These are phyloP conservation scores for Aphelenchoides bicaudatus DNA, from an alignment of 2,888 invertebrate species.

Conservation along the genomic window DNA sequence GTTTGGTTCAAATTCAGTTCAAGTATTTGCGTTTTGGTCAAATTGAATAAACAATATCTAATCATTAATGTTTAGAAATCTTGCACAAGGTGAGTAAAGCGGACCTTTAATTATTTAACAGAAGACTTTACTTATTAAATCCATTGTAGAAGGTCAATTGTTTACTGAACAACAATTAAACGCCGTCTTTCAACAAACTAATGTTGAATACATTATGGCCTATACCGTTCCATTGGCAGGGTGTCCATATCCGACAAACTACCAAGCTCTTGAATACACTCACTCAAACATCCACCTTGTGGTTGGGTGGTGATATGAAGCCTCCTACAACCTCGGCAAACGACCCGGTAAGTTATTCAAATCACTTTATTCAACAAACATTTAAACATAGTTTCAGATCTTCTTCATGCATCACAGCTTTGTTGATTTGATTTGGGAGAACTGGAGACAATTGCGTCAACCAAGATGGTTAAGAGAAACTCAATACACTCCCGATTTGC, in stretches of 20 bases:
- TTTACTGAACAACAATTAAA: constrained; percentile 47
- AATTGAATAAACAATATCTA: too few relatives aligned
- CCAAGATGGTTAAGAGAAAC: constrained; percentile 52
- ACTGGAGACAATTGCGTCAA: constrained; percentile 56
- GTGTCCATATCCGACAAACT: constrained; percentile 58
- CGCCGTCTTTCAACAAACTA: constrained; percentile 50
- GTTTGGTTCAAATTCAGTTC: too few relatives aligned
- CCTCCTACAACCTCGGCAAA: constrained; percentile 54
- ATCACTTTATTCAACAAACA: too few relatives aligned
- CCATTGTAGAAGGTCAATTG: constrained; percentile 42
- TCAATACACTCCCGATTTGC: constrained; percentile 53
- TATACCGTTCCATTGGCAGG: constrained; percentile 56
- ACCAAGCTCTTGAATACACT: constrained; percentile 55
- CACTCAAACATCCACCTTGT: constrained; percentile 57
- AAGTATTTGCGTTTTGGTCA: too few relatives aligned
- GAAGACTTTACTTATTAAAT: not conserved
- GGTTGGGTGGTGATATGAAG: constrained; percentile 43
- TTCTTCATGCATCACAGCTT: constrained; percentile 62
- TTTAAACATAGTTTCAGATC: too few relatives aligned
- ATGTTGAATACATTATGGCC: constrained; percentile 56
- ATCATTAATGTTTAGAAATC: too few relatives aligned
- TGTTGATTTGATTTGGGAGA: constrained; percentile 62
- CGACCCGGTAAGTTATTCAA: too few relatives aligned
- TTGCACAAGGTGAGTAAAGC: not conserved
- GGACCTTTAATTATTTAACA: constrained; percentile 1